Base-by-base conservation (phyloP, 92 coral and sea anemone species). In the Phenganax stokvisi region DNA sequence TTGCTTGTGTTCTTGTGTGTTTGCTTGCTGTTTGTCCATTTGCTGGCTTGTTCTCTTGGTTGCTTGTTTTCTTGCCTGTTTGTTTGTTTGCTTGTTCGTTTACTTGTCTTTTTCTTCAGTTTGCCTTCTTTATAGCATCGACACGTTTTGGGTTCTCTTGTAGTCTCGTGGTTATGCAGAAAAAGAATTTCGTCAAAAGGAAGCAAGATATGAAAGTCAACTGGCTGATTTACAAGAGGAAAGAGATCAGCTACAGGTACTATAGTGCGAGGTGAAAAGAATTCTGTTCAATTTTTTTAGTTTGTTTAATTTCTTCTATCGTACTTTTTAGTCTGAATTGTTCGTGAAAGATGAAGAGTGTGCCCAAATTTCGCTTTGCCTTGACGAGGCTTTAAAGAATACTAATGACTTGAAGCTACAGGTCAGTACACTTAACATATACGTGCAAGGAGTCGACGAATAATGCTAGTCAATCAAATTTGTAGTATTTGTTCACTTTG, bases 151-250 rank as follows among this genome's bases (percentile, higher is more conserved):
- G 54, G 73, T 69, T 12, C 51, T 71, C 15, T 54, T 91, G 97
- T 93, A 88, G 60, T 92, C 87, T 31, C 83, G 89, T 57, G 88
- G 90, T 76, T 86, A 84, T 77, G 86, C 89, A 16, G 99, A 96
- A 85, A 96, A 96, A 83, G 99, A 96, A 83, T 92, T 90, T 63
- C 89, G 97, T 9, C 87, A 88, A 51, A 92, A 91, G 37, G 93
- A 88, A 61, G 97, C 92, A 72, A 85, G 86, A 66, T 88, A 90
- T 72, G 93, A 90, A 83, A 97, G 91, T 62, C 96, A 91, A 54
- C 89, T 96, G 12, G 99, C 99, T 62, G 99, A 96, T 74, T 87
- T 96, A 0, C 92, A 90, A 56, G 99, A 96, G 69, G 99, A 96
- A 54, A 92, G 93, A 83, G 99, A 96, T 25, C 99, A 96, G 37